Conservation (phyloP, 2,113 vertebrate species). For the Nanorana parkeri region DNA sequence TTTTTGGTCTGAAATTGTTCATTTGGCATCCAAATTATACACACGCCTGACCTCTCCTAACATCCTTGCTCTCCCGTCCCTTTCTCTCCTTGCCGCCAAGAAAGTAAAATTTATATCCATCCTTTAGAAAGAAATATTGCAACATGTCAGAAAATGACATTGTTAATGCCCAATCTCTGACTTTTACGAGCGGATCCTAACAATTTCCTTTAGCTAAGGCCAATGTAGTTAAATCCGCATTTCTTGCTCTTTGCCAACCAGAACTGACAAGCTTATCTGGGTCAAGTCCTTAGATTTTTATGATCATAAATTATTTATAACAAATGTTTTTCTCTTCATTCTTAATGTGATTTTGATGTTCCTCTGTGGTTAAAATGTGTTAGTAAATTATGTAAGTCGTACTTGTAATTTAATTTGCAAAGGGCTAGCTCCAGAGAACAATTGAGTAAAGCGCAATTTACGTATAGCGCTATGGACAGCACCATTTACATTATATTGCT, state of each 20-base stretch:
- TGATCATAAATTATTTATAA: slow-evolving; percentile 56
- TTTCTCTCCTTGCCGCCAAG: slow-evolving; percentile 7
- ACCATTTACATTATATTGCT: slow-evolving; percentile 32
- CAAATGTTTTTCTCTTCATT: slow-evolving; percentile 53
- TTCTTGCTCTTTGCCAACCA: slow-evolving; percentile 47
- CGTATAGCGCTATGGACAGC: not conserved
- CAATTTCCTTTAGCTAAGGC: slow-evolving; percentile 35
- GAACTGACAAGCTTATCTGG: slow-evolving; percentile 54
- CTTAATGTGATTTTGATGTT: slow-evolving; percentile 59
- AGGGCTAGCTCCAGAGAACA: slow-evolving; percentile 27
- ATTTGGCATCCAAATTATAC: slow-evolving; percentile 16
- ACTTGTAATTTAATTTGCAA: slow-evolving; percentile 52
- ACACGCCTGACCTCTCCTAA: slow-evolving; percentile 32
- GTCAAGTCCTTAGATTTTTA: slow-evolving; percentile 58
- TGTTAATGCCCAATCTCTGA: slow-evolving; percentile 23
- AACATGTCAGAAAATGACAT: slow-evolving; percentile 23
- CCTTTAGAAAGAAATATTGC: slow-evolving; percentile 21
- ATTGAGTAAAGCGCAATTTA: slow-evolving; percentile 21
- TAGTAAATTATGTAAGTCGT: slow-evolving; percentile 57
- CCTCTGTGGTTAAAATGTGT: slow-evolving; percentile 53
- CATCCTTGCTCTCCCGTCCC: slow-evolving; percentile 4
- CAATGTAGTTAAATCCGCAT: slow-evolving; percentile 40
- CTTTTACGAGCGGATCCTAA: slow-evolving; percentile 7
- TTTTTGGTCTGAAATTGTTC: slow-evolving; percentile 17
- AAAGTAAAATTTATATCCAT: slow-evolving; percentile 24